Evolutionary conservation across 2,113 vertebrate genomes (phyloP).

Genomic region (Cavia aperea): DNA sequence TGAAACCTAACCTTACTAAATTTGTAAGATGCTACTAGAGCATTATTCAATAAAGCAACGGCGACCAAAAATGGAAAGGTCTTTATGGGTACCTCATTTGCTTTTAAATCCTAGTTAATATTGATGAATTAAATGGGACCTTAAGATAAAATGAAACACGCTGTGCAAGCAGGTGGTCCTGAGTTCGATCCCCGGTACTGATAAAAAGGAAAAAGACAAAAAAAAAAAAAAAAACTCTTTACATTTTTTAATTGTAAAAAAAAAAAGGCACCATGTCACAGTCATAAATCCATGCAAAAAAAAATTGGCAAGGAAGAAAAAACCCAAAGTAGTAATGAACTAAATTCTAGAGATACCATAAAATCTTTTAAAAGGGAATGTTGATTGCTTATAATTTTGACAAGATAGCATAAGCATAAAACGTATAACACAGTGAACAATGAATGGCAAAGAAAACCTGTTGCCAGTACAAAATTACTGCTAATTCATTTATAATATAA

Average conservation of each 20-base stretch:
- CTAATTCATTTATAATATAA: conserved; percentile 9
- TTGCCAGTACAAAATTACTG: background rate
- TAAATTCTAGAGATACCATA: background rate
- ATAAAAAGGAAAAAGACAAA: too few relatives aligned
- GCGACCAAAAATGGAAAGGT: background rate
- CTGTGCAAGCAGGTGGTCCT: too few relatives aligned
- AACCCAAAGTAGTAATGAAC: background rate
- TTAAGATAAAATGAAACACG: background rate
- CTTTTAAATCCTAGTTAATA: conserved; percentile 11
- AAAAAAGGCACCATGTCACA: background rate
- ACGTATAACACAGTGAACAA: background rate
- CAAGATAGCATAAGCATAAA: background rate
- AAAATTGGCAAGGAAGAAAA: background rate
- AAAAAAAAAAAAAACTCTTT: background rate
- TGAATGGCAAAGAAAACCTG: conserved; percentile 11
- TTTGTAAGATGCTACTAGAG: background rate
- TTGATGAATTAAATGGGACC: background rate
- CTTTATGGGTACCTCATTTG: background rate
- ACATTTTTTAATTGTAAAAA: background rate
- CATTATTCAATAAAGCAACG: background rate
- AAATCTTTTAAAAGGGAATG: background rate
- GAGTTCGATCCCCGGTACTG: too few relatives aligned
- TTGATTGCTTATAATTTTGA: background rate
- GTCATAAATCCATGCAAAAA: background rate
- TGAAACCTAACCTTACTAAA: conserved; percentile 28